These are phyloP conservation scores for Corynorhinus townsendii DNA, from an alignment of 2,113 vertebrate species.

Conservation along the genomic window DNA sequence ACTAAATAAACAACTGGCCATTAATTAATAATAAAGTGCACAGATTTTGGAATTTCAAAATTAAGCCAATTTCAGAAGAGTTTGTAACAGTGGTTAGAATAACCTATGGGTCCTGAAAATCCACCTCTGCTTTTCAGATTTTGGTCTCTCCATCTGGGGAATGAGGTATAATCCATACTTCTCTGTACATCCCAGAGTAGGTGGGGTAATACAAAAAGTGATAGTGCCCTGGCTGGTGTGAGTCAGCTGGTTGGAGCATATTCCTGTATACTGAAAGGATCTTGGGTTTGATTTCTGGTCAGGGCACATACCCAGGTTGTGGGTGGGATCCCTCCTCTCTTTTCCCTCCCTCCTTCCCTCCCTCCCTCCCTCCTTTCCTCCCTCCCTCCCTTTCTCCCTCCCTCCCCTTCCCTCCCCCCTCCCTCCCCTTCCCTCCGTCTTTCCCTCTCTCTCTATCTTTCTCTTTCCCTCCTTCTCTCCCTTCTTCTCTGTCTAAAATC, in stretches of 20 bases:
- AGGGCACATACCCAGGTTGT: neutral
- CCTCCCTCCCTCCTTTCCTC: no score
- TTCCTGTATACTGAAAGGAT: neutral
- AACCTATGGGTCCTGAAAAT: neutral
- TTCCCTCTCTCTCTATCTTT: no score
- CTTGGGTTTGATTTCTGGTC: neutral
- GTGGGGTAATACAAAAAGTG: neutral
- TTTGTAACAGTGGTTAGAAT: neutral
- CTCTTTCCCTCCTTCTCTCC: no score
- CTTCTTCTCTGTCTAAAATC: neutral
- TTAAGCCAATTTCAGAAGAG: neutral
- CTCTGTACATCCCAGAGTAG: neutral
- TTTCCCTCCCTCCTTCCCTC: no score
- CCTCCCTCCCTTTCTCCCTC: accelerated
- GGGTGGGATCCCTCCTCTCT: neutral
- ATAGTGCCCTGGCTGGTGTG: neutral
- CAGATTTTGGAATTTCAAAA: neutral
- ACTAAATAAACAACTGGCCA: neutral
- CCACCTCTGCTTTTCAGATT: neutral
- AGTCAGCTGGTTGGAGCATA: no score
- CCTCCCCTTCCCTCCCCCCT: accelerated
- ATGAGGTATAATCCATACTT: neutral
- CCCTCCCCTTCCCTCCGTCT: neutral
- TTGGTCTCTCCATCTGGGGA: neutral
- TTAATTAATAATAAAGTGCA: neutral